A percentile compares a stretch with the other conserved stretches of the same genome.
Conservation (phyloP, 1,140 invertebrate species). For the Aphelinus certus region DNA sequence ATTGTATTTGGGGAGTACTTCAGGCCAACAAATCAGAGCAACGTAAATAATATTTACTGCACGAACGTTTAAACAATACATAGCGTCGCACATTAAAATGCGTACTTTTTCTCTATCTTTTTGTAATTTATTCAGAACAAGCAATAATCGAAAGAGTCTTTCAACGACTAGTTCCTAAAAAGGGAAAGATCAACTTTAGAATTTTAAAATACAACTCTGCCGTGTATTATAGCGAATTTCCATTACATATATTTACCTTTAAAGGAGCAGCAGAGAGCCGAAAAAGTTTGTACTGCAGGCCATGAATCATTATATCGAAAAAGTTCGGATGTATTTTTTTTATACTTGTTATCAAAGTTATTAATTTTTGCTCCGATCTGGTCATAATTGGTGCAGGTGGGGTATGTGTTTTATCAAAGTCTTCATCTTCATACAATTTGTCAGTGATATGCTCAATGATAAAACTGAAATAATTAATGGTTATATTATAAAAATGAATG, state of each 20-base stretch:
- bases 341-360: conserved; percentile 50
- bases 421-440: conserved; percentile 20
- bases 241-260: no score
- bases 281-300: conserved; percentile 56
- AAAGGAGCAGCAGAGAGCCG: no score
- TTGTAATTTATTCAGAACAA: conserved; percentile 52
- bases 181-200: background rate
- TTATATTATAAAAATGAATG: no score
- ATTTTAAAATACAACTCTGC: conserved; percentile 2
- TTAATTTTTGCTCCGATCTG: conserved; percentile 53
- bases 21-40: conserved; percentile 56
- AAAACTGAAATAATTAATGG: conserved; percentile 32
- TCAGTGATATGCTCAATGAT: conserved; percentile 35
- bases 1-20: conserved; percentile 55
- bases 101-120: conserved; percentile 59
- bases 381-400: conserved; percentile 61
- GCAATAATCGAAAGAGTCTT: conserved; percentile 49
- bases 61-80: conserved; percentile 54
- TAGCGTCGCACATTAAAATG: conserved; percentile 57
- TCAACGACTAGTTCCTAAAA: conserved; percentile 48
- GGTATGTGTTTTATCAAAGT: conserved; percentile 51
- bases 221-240: no score
- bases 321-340: conserved; percentile 44
- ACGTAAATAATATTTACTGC: conserved; percentile 49
- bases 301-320: conserved; percentile 44